Evolutionary conservation across 2,888 invertebrate genomes (phyloP).

Genomic region (Pachycephus smyrnensis): DNA sequence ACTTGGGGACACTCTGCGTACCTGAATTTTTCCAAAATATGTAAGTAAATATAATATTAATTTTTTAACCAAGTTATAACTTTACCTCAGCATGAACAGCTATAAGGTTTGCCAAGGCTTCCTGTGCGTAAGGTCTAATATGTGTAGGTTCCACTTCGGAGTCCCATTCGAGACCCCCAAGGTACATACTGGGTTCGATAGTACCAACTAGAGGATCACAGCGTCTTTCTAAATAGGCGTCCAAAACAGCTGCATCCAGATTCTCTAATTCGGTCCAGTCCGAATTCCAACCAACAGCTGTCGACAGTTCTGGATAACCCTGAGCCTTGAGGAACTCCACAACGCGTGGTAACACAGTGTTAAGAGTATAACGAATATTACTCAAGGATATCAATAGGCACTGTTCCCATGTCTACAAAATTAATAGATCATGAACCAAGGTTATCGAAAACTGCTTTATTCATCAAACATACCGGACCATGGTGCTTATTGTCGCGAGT

Average conservation of each 20-base stretch:
- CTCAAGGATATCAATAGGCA: slow-evolving; percentile 87
- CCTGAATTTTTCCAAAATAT: slow-evolving; percentile 67
- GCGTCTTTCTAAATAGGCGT: slow-evolving; percentile 89
- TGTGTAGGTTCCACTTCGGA: slow-evolving; percentile 81
- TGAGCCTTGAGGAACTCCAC: slow-evolving; percentile 74
- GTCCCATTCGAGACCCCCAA: slow-evolving; percentile 89
- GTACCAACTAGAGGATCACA: slow-evolving; percentile 95
- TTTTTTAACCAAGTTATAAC: slow-evolving; percentile 16
- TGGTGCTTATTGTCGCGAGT: slow-evolving; percentile 55
- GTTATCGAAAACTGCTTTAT: neutral
- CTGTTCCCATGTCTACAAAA: slow-evolving; percentile 79
- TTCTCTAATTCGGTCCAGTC: slow-evolving; percentile 74
- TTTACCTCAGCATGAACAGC: slow-evolving; percentile 81
- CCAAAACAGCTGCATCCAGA: slow-evolving; percentile 76
- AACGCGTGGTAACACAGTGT: slow-evolving; percentile 79
- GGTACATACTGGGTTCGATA: slow-evolving; percentile 96
- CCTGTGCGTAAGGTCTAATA: slow-evolving; percentile 89
- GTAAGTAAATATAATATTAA: neutral
- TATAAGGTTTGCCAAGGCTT: slow-evolving; percentile 85
- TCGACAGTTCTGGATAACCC: slow-evolving; percentile 76
- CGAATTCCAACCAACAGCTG: slow-evolving; percentile 59
- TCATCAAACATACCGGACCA: slow-evolving; percentile 50
- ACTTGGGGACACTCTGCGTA: slow-evolving; percentile 82
- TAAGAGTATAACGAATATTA: slow-evolving; percentile 88
- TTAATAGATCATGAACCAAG: neutral